phyloP scores from a whole-genome alignment of 2,888 invertebrate species.

The Melanophora roralis region DNA sequence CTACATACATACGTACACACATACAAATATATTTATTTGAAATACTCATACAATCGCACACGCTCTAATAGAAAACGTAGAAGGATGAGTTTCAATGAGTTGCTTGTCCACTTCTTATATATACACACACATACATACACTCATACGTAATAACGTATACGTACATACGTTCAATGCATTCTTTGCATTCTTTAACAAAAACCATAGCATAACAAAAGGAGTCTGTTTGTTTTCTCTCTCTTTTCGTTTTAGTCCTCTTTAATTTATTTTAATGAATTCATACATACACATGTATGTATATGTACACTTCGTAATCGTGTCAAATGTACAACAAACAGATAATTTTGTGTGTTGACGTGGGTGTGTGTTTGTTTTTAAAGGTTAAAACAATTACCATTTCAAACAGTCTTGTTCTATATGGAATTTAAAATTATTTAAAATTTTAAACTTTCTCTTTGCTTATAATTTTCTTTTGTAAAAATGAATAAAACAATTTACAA shows the following conservation, averaged over 20 bases:
- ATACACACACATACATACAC: background rate
- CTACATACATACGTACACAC: slow-evolving; percentile 27
- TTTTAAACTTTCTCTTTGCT: background rate
- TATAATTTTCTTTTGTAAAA: no score
- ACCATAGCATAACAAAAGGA: slow-evolving; percentile 5
- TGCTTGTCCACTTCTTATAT: background rate
- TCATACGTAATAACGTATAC: background rate
- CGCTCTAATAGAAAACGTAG: background rate
- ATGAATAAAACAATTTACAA: background rate
- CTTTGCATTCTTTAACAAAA: no score
- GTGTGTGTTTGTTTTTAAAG: slow-evolving; percentile 25
- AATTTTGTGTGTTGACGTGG: slow-evolving; percentile 1
- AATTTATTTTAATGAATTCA: slow-evolving; percentile 22
- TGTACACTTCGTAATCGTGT: background rate
- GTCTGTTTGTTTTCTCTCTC: background rate
- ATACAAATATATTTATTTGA: background rate
- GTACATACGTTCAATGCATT: no score
- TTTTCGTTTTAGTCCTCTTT: background rate
- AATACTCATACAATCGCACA: background rate
- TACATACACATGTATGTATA: background rate
- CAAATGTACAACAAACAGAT: background rate
- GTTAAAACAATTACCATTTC: slow-evolving; percentile 27
- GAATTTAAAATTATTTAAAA: slow-evolving; percentile 26
- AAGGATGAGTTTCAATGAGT: slow-evolving; percentile 1
- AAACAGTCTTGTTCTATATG: slow-evolving; percentile 1